A percentile compares a stretch with the other conserved stretches of the same genome.
Conservation (phyloP, 2,888 invertebrate genomes). For the Automeris io region DNA sequence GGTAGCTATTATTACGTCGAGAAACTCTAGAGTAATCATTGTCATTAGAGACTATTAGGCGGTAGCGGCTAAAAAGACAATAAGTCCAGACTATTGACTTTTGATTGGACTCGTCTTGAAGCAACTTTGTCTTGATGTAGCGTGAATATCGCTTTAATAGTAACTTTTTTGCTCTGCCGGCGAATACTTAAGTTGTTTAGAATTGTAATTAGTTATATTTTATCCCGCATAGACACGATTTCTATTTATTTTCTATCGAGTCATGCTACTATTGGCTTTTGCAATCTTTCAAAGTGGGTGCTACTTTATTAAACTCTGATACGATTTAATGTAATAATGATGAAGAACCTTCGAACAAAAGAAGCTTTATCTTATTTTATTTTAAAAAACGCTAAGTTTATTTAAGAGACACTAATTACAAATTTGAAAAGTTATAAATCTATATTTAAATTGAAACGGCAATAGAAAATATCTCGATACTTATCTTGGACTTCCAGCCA, state of each 20-base stretch:
- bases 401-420: no score
- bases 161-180: conserved; percentile 16
- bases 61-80: conserved; percentile 42
- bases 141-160: no score
- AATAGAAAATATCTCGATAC: no score
- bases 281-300: not conserved
- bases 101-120: no score
- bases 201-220: conserved; percentile 17
- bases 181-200: conserved; percentile 5
- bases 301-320: not conserved
- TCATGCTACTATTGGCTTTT: not conserved
- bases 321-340: not conserved
- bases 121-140: no score
- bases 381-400: no score
- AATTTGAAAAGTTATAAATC: no score
- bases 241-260: not conserved
- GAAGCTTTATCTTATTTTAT: no score
- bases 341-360: no score
- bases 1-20: conserved; percentile 41
- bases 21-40: conserved; percentile 49
- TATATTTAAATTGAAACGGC: no score
- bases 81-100: conserved; percentile 37
- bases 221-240: conserved; percentile 3
- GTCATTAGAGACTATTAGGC: conserved; percentile 46
- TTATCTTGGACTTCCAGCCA: no score